These are phyloP conservation scores for Nephrotoma appendiculata DNA, from an alignment of 2,888 invertebrate genomes.

Conservation along the genomic window DNA sequence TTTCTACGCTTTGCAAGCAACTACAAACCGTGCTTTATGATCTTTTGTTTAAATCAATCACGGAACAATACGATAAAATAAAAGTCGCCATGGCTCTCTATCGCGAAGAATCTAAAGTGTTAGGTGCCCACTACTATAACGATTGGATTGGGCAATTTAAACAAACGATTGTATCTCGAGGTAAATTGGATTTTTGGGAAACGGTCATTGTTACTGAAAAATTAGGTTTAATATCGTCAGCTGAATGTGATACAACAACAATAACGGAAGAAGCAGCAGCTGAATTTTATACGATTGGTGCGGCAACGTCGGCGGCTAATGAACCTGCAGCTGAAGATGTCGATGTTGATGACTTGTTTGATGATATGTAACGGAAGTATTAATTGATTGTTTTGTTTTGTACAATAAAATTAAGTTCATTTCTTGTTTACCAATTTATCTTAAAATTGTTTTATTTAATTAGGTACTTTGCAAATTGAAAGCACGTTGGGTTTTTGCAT, in stretches of 20 bases:
- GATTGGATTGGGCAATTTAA: slow-evolving; percentile 26
- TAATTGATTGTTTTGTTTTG: not conserved
- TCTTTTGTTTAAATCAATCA: slow-evolving; percentile 20
- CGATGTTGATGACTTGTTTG: slow-evolving; percentile 12
- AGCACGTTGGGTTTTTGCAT: too few relatives aligned
- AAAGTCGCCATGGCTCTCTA: slow-evolving; percentile 19
- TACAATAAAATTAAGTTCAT: not conserved
- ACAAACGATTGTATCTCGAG: slow-evolving; percentile 19
- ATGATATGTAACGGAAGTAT: not conserved
- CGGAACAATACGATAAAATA: slow-evolving; percentile 21
- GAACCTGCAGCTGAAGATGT: slow-evolving; percentile 4
- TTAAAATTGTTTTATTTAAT: not conserved
- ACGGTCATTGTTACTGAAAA: slow-evolving; percentile 20
- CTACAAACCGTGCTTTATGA: slow-evolving; percentile 23
- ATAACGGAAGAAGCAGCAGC: slow-evolving; percentile 10
- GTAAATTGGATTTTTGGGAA: slow-evolving; percentile 25
- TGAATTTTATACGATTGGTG: slow-evolving; percentile 9
- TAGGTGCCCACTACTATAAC: slow-evolving; percentile 23
- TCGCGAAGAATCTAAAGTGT: slow-evolving; percentile 31
- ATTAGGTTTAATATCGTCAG: slow-evolving; percentile 19
- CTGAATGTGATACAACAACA: slow-evolving; percentile 8
- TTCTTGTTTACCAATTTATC: too few relatives aligned
- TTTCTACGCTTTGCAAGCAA: slow-evolving; percentile 21
- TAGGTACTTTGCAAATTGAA: too few relatives aligned
- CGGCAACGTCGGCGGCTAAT: not conserved